Evolutionary conservation across 2,113 vertebrate species (phyloP), one percentile per base, ranked within the genome.

Genomic region (Scopus umbretta): DNA sequence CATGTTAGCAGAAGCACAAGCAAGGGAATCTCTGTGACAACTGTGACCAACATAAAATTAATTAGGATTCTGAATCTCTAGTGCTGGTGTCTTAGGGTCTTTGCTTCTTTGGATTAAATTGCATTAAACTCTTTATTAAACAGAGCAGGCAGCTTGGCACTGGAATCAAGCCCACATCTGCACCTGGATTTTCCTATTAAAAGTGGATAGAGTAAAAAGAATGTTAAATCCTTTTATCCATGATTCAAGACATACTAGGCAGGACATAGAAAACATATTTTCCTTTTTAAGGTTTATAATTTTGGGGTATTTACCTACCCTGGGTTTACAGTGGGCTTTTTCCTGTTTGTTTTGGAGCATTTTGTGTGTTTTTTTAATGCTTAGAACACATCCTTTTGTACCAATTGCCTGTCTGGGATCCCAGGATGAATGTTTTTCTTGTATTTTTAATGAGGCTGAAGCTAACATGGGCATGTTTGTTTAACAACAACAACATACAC

Each of bases 161-260:
- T 74, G 79, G 83, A 97, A 92, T 94, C 89, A 95, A 96, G 91
- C 80, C 85, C 84, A 90, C 70, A 95, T 97, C 93, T 97, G 95
- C 96, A 97, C 97, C 97, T 98, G 98, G 92, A 88, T 97, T 97
- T 98, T 96, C 92, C 96, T 94, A 95, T 92, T 94, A 91, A 86
- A 97, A 97, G 80, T 92, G 92, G 95, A 93, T 93, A 97, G 96
- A 97, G 85, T 82, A 96, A 97, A 97, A 96, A 91, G 94, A 96
- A 96, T 78, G 52, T 92, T 90, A 97, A 95, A 96, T 95, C 82
- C 58, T 95, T 96, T 87, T 93, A 95, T 86, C 73, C 70, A 19
- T 63, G 66, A 90, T 86, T 80, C 32, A 83, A 92, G 55, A 73
- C 62, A 65, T 52, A 68, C 43, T 43, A 82, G 63, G 47, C 36